phyloP scores from a whole-genome alignment of 2,113 vertebrate species.

The Suncus etruscus region DNA sequence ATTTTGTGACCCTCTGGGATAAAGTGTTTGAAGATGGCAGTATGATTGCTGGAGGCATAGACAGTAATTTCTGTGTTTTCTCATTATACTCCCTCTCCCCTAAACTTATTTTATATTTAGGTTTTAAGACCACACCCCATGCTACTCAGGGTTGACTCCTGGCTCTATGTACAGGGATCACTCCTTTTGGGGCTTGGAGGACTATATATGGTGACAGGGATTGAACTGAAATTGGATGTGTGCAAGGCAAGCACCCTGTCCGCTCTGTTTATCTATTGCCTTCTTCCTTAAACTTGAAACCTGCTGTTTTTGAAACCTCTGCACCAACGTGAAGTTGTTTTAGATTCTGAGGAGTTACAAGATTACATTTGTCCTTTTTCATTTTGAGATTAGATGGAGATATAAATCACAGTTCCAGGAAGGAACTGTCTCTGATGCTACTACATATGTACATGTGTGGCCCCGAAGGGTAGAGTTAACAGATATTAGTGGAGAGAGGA shows the following conservation, averaged over 20 bases:
- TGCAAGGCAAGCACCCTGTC: too few relatives aligned
- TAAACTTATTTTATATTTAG: too few relatives aligned
- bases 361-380: background rate
- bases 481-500: background rate
- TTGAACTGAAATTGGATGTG: too few relatives aligned
- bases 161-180: too few relatives aligned
- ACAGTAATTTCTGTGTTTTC: background rate
- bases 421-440: background rate
- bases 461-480: background rate
- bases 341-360: constrained; percentile 14
- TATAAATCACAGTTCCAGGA: background rate
- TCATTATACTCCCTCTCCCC: background rate
- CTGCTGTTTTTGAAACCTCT: background rate
- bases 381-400: constrained; percentile 51
- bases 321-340: constrained; percentile 19
- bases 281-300: constrained; percentile 23
- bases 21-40: background rate
- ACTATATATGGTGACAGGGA: too few relatives aligned
- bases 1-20: background rate
- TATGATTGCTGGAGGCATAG: background rate
- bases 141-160: too few relatives aligned
- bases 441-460: background rate
- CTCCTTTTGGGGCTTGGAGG: too few relatives aligned
- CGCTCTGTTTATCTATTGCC: too few relatives aligned
- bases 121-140: too few relatives aligned